Evolutionary conservation across 2,888 invertebrate species (phyloP).

Genomic region (Cyaniris semiargus): DNA sequence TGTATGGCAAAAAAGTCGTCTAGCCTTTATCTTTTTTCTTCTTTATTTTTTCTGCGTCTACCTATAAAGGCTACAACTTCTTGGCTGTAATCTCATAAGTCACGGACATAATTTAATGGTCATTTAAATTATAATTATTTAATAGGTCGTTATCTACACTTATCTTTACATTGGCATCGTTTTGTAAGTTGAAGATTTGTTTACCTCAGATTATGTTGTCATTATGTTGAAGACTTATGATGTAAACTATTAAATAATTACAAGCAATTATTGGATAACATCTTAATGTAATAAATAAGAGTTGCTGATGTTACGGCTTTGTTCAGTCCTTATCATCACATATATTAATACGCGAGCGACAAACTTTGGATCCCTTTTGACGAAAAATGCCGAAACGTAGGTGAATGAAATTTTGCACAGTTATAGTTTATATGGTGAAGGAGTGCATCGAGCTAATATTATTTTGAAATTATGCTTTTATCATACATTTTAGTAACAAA

Average conservation of each 20-base stretch:
- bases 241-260: conserved; percentile 28
- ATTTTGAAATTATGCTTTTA: too few relatives aligned
- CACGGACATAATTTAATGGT: background rate
- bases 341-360: too few relatives aligned
- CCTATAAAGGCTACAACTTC: background rate
- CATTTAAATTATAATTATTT: background rate
- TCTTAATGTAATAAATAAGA: conserved; percentile 17
- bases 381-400: too few relatives aligned
- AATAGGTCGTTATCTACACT: background rate
- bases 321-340: background rate
- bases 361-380: too few relatives aligned
- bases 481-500: too few relatives aligned
- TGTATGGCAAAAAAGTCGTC: background rate
- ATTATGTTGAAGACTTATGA: conserved; percentile 25
- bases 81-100: background rate
- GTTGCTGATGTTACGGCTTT: background rate
- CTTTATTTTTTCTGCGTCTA: background rate
- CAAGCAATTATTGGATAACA: conserved; percentile 20
- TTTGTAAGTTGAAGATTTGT: conserved; percentile 16
- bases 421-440: too few relatives aligned
- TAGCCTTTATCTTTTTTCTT: background rate
- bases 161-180: conserved; percentile 1
- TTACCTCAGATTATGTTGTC: conserved; percentile 25
- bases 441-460: too few relatives aligned
- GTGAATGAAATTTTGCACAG: too few relatives aligned